Evolutionary conservation across 35 echinoderm and acorn worm species (phyloP), one percentile per base, ranked within the genome.

Genomic region (Apostichopus californicus): DNA sequence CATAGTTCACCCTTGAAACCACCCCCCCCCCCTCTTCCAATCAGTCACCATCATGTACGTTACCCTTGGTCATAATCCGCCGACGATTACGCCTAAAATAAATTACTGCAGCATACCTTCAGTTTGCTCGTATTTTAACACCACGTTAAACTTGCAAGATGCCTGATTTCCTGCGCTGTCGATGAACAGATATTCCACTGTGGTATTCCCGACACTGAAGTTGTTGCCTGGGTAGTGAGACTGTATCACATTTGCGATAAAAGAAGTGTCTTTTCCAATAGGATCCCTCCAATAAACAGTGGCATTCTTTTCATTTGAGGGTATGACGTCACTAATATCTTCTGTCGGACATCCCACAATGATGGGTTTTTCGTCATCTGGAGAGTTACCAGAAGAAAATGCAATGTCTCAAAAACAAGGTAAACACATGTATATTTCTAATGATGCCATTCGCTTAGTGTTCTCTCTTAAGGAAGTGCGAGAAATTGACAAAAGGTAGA

Each of bases 211-310:
- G 6, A 83, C 34, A 18, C 55, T 8, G 25, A 83, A 83, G 46
- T 12, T 56, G 53, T 83, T 53, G 55, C 25, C 24, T 54, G 80
- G 52, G 55, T 83, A 56, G 55, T 83, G n/a, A 4, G 11, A 54
- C 15, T 83, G 80, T 55, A 55, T 12, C 8, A 56, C 17, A 14
- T 12, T 9, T 7, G 46, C n/a, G 5, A 83, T 46, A 53, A 55
- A 55, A 10, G 80, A 18, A 18, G 34, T 56, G 13, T 83, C 80
- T 18, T 83, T n/a, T 55, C 26, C 80, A 17, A 55, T 54, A 5
- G 80, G 80, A n/a, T 83, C 80, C 28, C 6, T 17, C 80, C 80
- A 83, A 55, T 25, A 18, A 4, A 83, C 80, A 20, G 46, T 83
- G 5, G 11, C n/a, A 17, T 55, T 17, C 22, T 7, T 83, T 56